Base-by-base conservation (phyloP, 2,888 invertebrate genomes). In the Acrocyrtus sp. region DNA sequence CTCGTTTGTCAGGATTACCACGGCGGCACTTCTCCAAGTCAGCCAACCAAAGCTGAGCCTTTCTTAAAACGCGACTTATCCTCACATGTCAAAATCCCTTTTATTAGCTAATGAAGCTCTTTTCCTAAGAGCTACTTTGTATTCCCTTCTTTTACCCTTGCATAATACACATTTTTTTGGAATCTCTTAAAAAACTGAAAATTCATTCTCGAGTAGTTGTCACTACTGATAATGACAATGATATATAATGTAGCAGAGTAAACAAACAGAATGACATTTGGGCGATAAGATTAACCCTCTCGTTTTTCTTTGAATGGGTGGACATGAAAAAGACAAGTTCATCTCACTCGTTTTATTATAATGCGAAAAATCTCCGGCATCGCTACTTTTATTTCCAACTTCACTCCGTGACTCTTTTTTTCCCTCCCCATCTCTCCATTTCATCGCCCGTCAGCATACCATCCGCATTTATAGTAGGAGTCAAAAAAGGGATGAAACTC, bases 1-100 rank as follows among this genome's bases (percentile, higher is more conserved):
- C 54, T 48, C 56, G 63, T 77, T 78, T 75, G 65, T 69, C 29
- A 51, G 68, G 72, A 72, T 78, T 75, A 72, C n/a, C n/a, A n/a
- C 60, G 69, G 61, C 72, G 61, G 66, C 73, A 65, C 67, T 65
- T 57, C 26, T 27, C 1, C 27, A 39, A 19, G 53, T 63, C 65
- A 72, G 68, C 65, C 68, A 66, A 70, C 66, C 48, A 47, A 66
- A 48, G 48, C 66, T 75, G 66, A 63, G 56, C 65, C 72, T 70
- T 72, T 75, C 72, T n/a, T n/a, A n/a, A 75, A 65, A 77, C 67
- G 65, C 58, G 62, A 54, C 72, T 66, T 48, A 74, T 75, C 66
- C 34, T 69, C 72, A 70, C 60, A 26, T 47, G n/a, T n/a, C n/a
- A n/a, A n/a, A n/a, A n/a, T n/a, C n/a, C n/a, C n/a, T n/a, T n/a